Base-by-base conservation (phyloP, 2,888 invertebrate genomes). In the Polydrusus cervinus region DNA sequence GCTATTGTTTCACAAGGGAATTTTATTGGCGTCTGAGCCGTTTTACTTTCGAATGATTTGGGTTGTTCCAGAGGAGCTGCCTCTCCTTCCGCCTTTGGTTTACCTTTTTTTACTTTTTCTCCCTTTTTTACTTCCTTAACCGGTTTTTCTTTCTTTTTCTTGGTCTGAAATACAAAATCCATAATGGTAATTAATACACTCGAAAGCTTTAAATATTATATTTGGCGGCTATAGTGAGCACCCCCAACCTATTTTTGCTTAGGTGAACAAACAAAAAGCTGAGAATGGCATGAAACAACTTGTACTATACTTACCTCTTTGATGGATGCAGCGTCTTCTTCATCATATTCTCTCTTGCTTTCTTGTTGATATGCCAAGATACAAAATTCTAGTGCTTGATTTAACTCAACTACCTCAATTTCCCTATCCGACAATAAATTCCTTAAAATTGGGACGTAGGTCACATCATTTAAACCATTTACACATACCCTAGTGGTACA, bases 1-100 rank as follows among this genome's bases (percentile, higher is more conserved):
- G 82, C 77, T n/a, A 89, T 87, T 79, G 90, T 89, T 82, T 91
- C 90, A 81, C 89, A 89, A 0, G 92, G 92, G 78, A 90, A 88
- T 3, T 88, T 86, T 82, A 88, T 89, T 20, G 92, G 91, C 13
- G 92, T 92, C 86, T 92, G 92, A 0, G 90, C 89, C 81, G 88
- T 87, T 83, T 91, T 91, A 18, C 81, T 81, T 45, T 79, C 78
- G 40, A 70, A 14, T 16, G n/a, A 11, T 45, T 16, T 61, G 3
- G 43, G 20, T 16, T n/a, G 2, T 53, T 70, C 64, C 0, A 18
- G 45, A 3, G 16, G 30, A 20, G 20, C 18, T 25, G 14, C 1
- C 8, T 57, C 67, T 16, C 38, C 47, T 53, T 55, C 14, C 7
- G 53, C 62, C 25, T 68, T 61, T 10, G 13, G 10, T 51, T 67